Conservation (phyloP, 2,797 vertebrate species). For the Iguana delicatissima region DNA sequence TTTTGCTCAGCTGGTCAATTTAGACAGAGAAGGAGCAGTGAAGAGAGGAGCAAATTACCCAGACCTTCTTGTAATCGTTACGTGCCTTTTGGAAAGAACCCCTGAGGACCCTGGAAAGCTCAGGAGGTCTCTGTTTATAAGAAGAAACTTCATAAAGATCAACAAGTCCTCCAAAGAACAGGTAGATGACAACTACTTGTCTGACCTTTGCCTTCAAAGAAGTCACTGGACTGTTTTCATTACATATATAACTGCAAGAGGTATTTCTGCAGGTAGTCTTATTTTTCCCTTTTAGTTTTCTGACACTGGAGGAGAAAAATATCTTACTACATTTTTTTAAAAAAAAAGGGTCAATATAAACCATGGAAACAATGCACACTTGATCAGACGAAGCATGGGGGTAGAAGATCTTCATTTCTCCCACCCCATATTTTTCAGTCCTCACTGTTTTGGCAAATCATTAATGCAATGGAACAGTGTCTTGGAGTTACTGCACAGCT, state of each 20-base stretch:
- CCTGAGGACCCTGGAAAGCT: neutral
- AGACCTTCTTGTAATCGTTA: slow-evolving; percentile 25
- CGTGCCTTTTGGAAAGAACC: slow-evolving; percentile 17
- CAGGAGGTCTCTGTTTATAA: slow-evolving; percentile 7
- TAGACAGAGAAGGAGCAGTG: slow-evolving; percentile 36
- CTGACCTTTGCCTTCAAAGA: neutral
- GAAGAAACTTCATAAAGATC: neutral
- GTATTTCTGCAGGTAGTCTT: neutral
- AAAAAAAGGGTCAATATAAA: neutral
- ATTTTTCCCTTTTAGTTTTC: neutral
- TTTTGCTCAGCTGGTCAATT: slow-evolving; percentile 53
- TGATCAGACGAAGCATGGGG: neutral
- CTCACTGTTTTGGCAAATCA: neutral
- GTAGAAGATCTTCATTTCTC: neutral
- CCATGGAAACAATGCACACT: neutral
- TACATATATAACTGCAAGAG: neutral
- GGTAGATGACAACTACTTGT: neutral
- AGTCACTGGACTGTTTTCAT: neutral
- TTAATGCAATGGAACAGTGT: neutral
- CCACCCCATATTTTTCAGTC: neutral
- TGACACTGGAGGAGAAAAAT: neutral
- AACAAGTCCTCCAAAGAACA: slow-evolving; percentile 21
- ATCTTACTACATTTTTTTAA: neutral
- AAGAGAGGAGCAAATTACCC: slow-evolving; percentile 21
- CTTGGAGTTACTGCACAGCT: neutral